Evolutionary conservation across 2,113 vertebrate genomes (phyloP), one percentile per base, ranked within the genome.

Genomic region (Terrapene triunguis): DNA sequence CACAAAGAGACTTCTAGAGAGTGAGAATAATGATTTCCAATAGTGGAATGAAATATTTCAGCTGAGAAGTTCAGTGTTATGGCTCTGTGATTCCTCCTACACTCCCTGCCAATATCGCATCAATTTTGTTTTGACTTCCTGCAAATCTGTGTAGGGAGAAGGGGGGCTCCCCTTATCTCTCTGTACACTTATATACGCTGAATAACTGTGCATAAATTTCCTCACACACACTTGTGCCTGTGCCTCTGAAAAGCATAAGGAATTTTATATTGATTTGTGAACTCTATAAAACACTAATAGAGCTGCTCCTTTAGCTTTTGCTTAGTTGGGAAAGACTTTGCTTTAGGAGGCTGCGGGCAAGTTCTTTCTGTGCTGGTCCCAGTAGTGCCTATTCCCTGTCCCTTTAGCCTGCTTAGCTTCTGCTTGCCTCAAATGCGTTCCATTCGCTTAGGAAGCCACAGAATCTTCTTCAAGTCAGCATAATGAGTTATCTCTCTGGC

Each of bases 261-360:
- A 97, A 95, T 95, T 95, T 95, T 95, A 87, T 65, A 85, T 88
- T 96, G 96, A 96, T 96, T 93, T 96, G 94, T 97, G 97, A 83
- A 80, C 93, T 93, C 92, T 44, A 10, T 93, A 94, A 94, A 97
- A 57, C 84, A 42, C 89, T 92, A 91, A 92, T 94, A 82, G 88
- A 93, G 87, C 83, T 91, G 89, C 90, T 96, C 76, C 87, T 90
- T 83, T 38, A 90, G 87, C 81, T 97, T 93, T 87, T 95, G 82
- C 57, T 91, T 89, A 93, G 0, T 69, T 88, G 87, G 82, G 89
- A 88, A 48, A 54, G 85, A 29, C 38, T 92, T 80, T 13, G 87
- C 84, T 87, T 88, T 80, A 79, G 72, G 69, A 88, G 94, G 51
- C 38, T 90, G 57, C 47, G 57, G 84, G 74, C 38, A 65, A 81